Evolutionary conservation across 2,888 invertebrate genomes (phyloP).

Genomic region (Sesamia inferens): DNA sequence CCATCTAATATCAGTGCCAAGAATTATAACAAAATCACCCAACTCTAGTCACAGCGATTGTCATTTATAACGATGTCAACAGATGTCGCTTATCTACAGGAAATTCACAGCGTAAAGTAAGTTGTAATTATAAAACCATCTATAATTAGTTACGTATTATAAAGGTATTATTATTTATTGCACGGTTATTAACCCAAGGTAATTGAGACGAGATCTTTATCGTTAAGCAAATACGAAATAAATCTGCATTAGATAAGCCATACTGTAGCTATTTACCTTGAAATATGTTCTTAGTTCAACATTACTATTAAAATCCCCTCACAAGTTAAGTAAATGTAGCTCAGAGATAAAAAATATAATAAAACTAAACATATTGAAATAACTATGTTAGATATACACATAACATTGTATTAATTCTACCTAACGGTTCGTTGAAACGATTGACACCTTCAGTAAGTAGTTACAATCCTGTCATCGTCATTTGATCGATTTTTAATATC

Average conservation of each 20-base stretch:
- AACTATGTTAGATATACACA: constrained; percentile 5
- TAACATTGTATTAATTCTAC: constrained; percentile 10
- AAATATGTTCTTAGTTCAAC: background rate
- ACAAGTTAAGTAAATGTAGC: background rate
- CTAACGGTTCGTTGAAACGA: background rate
- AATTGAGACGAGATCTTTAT: background rate
- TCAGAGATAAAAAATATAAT: constrained; percentile 14
- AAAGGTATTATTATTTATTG: constrained; percentile 7
- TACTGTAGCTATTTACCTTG: background rate
- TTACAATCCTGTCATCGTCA: background rate
- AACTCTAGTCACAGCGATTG: constrained; percentile 3
- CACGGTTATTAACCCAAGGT: constrained; percentile 10
- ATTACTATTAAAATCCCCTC: background rate
- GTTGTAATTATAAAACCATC: constrained; percentile 21
- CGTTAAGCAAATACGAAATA: background rate
- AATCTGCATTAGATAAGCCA: background rate
- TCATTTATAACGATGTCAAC: background rate
- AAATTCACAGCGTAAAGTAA: background rate
- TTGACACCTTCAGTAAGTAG: background rate
- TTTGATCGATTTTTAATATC: background rate
- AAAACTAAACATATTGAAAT: constrained; percentile 1
- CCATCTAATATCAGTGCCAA: constrained; percentile 29
- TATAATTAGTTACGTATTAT: constrained; percentile 17
- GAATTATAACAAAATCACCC: constrained; percentile 3
- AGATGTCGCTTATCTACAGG: constrained; percentile 36